Evolutionary conservation across 2,113 vertebrate species (phyloP), one percentile per base, ranked within the genome.

Genomic region (Microtus ochrogaster): DNA sequence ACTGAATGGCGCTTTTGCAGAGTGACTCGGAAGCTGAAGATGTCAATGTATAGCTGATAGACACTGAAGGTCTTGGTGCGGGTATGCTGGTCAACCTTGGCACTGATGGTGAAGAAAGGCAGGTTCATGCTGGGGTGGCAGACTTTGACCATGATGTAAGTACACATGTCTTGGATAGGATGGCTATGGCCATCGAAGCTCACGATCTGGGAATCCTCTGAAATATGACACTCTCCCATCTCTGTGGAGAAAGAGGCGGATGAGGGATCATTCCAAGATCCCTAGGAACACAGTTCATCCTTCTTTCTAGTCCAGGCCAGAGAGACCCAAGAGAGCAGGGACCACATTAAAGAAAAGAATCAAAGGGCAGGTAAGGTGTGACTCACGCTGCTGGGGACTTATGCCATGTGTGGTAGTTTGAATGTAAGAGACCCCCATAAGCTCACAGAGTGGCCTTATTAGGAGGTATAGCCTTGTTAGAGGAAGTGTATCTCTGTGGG

Each of bases 171-270:
- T 98, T 98, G 98, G 97, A 98, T 98, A 0, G 98, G 98, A 91
- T 99, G 98, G 98, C 98, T 98, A 68, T 95, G 72, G 10, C 98
- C 97, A 52, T 99, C 99, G 16, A 99, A 99, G 68, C 99, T 99
- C 97, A 99, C 98, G 83, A 99, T 99, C 96, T 99, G 98, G 49
- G 99, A 98, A 66, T 98, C 98, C 68, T 98, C 98, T 1, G 98
- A 98, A 73, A 99, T 97, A 1, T 98, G 98, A 90, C 99, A 99
- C 70, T 99, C 97, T 1, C 98, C 99, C 96, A 98, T 96, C 44
- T 98, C 99, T 99, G 96, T 41, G 33, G 65, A 44, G 49, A 73
- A n/a, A 90, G 44, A 77, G 70, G 33, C 7, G 3, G 33, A 68
- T 55, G 24, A 86, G 74, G n/a, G 47, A 63, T 19, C 2, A 3